Conservation (phyloP, 1,140 invertebrate species). For the Zaprionus vittiger region DNA sequence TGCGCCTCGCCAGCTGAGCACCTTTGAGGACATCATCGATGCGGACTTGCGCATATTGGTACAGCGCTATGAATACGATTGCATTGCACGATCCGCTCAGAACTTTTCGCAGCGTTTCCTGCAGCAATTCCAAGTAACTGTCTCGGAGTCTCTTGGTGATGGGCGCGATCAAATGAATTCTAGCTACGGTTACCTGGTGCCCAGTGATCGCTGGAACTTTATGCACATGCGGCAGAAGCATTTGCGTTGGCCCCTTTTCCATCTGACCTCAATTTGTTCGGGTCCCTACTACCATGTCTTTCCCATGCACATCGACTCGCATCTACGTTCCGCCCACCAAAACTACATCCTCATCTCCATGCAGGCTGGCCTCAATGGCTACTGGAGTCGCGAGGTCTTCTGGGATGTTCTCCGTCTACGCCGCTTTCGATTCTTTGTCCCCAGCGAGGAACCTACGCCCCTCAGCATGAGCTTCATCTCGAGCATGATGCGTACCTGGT, state of each 20-base stretch:
- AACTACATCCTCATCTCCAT: slow-evolving; percentile 65
- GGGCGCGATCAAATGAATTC: slow-evolving; percentile 59
- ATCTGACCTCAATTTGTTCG: slow-evolving; percentile 63
- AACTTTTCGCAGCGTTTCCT: slow-evolving; percentile 48
- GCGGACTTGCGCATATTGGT: slow-evolving; percentile 60
- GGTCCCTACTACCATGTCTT: slow-evolving; percentile 77
- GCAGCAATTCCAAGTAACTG: slow-evolving; percentile 53
- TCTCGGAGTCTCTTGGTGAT: slow-evolving; percentile 33
- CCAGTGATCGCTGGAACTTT: slow-evolving; percentile 70
- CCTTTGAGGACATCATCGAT: slow-evolving; percentile 62
- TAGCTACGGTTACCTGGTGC: slow-evolving; percentile 65
- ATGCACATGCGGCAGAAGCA: slow-evolving; percentile 65
- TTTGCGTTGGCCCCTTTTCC: slow-evolving; percentile 59
- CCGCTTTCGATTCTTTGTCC: slow-evolving; percentile 38
- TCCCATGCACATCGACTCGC: slow-evolving; percentile 69
- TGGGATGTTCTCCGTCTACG: slow-evolving; percentile 61
- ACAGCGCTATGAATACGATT: slow-evolving; percentile 59
- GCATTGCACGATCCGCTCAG: slow-evolving; percentile 18
- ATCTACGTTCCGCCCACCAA: slow-evolving; percentile 57
- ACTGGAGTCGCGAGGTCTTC: slow-evolving; percentile 66
- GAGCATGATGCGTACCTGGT: slow-evolving; percentile 63
- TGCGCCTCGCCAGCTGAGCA: slow-evolving; percentile 52
- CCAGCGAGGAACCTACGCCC: slow-evolving; percentile 48
- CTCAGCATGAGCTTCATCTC: slow-evolving; percentile 62
- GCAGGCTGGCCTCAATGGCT: slow-evolving; percentile 60